These are phyloP conservation scores for Onthophagus sagittarius DNA, from an alignment of 2,888 invertebrate genomes.

Conservation along the genomic window DNA sequence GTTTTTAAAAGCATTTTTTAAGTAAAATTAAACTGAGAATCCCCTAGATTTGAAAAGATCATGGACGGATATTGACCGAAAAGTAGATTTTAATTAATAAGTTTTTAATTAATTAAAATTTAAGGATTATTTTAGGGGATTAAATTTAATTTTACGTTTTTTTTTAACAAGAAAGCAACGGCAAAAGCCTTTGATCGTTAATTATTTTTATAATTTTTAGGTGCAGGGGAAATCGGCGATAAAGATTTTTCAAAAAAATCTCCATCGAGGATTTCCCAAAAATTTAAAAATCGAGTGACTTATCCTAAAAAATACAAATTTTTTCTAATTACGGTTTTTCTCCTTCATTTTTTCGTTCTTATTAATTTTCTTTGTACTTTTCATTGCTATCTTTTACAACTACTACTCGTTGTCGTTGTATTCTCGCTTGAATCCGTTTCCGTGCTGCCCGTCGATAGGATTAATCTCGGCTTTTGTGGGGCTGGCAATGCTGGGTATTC, in stretches of 20 bases:
- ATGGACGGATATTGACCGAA: no score
- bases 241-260: background rate
- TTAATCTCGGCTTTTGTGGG: conserved; percentile 24
- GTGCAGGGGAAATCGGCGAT: background rate
- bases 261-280: no score
- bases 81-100: background rate
- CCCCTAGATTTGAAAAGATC: no score
- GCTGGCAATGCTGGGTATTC: conserved; percentile 24
- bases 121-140: background rate
- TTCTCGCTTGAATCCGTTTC: conserved; percentile 27
- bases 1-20: background rate
- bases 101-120: background rate
- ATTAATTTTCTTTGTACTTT: background rate
- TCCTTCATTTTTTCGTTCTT: background rate
- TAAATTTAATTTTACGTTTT: background rate
- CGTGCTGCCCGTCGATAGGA: conserved; percentile 29
- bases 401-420: conserved; percentile 20
- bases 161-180: background rate
- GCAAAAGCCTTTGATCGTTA: background rate
- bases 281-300: no score
- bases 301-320: no score
- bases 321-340: background rate
- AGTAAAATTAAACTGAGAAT: background rate
- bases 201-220: background rate
- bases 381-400: background rate